These are phyloP conservation scores for Pterostichus madidus DNA, from an alignment of 2,888 invertebrate genomes.

Conservation along the genomic window DNA sequence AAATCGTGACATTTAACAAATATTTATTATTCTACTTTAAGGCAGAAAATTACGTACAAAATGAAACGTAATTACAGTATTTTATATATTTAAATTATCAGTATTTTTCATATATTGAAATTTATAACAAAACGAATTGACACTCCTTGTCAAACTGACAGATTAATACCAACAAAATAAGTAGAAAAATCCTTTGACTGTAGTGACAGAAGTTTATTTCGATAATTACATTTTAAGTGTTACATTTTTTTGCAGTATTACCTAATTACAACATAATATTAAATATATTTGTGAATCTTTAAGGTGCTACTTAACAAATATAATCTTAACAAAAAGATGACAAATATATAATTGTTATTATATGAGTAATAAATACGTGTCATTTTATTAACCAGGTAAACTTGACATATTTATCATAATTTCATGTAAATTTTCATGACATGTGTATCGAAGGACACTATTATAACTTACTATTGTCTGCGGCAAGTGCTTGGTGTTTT, in stretches of 20 bases:
- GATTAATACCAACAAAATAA: conserved; percentile 50
- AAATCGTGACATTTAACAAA: conserved; percentile 33
- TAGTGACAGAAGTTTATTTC: conserved; percentile 61
- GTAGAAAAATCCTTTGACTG: conserved; percentile 24
- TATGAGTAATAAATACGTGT: conserved; percentile 60
- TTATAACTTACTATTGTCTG: not conserved
- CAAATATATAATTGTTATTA: conserved; percentile 19
- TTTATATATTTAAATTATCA: too few relatives aligned
- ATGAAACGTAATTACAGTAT: too few relatives aligned
- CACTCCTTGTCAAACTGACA: not conserved
- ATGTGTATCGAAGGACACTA: conserved; percentile 34
- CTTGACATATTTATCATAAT: conserved; percentile 59
- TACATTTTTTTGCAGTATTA: conserved; percentile 63
- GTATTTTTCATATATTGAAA: too few relatives aligned
- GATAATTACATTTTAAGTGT: conserved; percentile 58
- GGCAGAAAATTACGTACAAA: not conserved
- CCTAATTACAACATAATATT: conserved; percentile 37
- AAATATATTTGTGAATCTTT: conserved; percentile 47
- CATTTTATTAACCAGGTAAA: conserved; percentile 59
- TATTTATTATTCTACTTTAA: not conserved
- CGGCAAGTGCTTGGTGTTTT: too few relatives aligned
- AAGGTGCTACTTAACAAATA: conserved; percentile 56
- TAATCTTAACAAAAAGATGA: conserved; percentile 33
- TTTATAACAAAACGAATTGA: not conserved
- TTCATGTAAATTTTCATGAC: conserved; percentile 45